Conservation (phyloP, 2,113 vertebrate genomes). For the Petaurus breviceps region DNA sequence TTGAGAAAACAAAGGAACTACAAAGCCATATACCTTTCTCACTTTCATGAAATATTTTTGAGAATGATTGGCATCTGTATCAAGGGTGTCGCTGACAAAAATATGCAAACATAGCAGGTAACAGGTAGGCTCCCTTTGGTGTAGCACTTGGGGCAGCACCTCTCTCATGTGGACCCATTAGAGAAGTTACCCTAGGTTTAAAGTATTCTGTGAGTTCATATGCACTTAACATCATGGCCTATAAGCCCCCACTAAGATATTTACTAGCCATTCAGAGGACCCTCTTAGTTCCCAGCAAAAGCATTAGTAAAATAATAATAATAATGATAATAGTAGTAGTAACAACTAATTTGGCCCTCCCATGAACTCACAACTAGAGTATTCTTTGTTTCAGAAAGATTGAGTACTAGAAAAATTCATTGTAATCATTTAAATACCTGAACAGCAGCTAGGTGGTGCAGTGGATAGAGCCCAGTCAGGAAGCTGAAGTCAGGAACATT, state of each 20-base stretch:
- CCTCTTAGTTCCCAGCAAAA: background rate
- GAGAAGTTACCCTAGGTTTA: background rate
- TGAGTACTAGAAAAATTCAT: background rate
- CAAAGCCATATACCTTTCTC: background rate
- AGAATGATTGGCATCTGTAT: background rate
- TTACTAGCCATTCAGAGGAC: background rate
- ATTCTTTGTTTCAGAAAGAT: background rate
- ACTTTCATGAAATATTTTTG: background rate
- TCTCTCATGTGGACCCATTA: background rate
- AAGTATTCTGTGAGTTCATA: background rate
- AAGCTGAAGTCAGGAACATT: background rate
- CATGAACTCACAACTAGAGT: background rate
- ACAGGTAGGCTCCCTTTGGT: background rate
- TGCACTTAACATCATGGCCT: background rate
- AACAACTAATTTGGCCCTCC: background rate
- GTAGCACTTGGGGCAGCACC: background rate
- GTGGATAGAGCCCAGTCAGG: background rate
- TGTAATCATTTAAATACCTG: background rate
- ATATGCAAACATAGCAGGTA: background rate
- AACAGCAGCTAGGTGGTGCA: background rate
- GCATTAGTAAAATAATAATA: background rate
- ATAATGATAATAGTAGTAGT: background rate
- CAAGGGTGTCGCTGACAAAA: background rate
- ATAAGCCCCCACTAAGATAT: background rate
- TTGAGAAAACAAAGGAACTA: background rate